Base-by-base conservation (phyloP, 2,888 invertebrate species). In the Drosophila merina region DNA sequence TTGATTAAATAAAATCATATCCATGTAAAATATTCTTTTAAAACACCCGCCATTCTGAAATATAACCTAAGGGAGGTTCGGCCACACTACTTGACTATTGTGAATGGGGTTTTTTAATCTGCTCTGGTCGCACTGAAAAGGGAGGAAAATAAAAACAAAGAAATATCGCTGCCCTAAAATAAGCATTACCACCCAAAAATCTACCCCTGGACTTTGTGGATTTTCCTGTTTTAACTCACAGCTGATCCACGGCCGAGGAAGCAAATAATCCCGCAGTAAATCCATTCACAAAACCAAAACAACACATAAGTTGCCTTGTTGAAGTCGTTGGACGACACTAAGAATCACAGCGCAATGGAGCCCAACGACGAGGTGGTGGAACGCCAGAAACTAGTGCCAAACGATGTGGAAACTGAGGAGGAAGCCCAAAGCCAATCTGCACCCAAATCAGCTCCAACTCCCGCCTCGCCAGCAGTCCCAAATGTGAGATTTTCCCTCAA, bases 301-400 rank as follows among this genome's bases (percentile, higher is more conserved):
- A 28, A 28, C 4, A 6, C 6, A 6, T 5, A 4, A 5, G 0
- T 28, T 28, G 28, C 28, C 28, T 28, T 5, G 28, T 28, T 28
- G 28, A 28, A 28, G 28, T 3, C 28, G 12, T 38, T n/a, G 38
- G 12, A n/a, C 12, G 10, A n/a, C 50, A 14, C 3, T 14, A 36
- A 10, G 30, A 36, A 42, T 62, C 64, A 55, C 14, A 38, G 14
- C 2, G 75, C 69, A 68, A 92, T 92, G 92, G 92, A 92, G 73
- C 88, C 90, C 14, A 92, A 92, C 75, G 92, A 92, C 76, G 92
- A 92, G 80, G 90, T 92, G 57, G 92, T 92, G 12, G 92, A 92
- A 75, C 89, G 92, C 12, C 92, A 92, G 57, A 91, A 92, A 67
- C 82, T 92, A 51, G 92, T 92, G 63, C 88, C 89, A 67, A 90